Evolutionary conservation across 2,113 vertebrate species (phyloP), one percentile per base, ranked within the genome.

Genomic region (Myiozetetes cayanensis): DNA sequence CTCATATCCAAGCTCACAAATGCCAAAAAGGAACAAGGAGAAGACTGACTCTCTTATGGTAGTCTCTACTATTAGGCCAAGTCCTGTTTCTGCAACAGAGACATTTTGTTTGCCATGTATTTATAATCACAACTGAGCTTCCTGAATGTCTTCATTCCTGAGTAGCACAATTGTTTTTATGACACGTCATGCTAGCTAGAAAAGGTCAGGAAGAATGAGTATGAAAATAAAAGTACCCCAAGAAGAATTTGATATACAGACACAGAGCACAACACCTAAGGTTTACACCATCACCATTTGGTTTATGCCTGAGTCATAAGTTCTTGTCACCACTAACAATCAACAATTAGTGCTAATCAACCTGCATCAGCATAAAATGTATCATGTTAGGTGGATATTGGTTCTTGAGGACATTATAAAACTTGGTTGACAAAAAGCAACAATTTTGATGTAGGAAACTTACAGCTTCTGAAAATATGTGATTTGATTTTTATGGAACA

Each of bases 41-140:
- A 62, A 24, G 24, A 67, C 5, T 24, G 17, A 25, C 56, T 72
- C 44, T 44, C 4, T 65, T 27, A 71, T 5, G 23, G 56, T 21
- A 7, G 4, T 63, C 20, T 68, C 37, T 63, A 11, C 53, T 59
- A 41, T 41, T 71, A 89, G 10, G 23, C 15, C 30, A 76, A 12
- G n/a, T 70, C 70, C 74, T 89, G 52, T 86, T 92, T 77, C 59
- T 35, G 39, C 46, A 89, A 62, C 52, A 73, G 20, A 80, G 23
- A 23, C 6, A 4, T n/a, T 81, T 55, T 52, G 14, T 7, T 90
- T 83, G 41, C 14, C 37, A 73, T 3, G 3, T 62, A 56, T 61
- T 79, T 90, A 59, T 55, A 87, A 53, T 31, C 39, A 89, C 56
- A 89, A 55, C 56, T 46, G 58, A 30, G 22, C 30, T 89, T 80